Evolutionary conservation across 2,888 invertebrate genomes (phyloP), one percentile per base, ranked within the genome.

Genomic region (Amphimallon solstitiale): DNA sequence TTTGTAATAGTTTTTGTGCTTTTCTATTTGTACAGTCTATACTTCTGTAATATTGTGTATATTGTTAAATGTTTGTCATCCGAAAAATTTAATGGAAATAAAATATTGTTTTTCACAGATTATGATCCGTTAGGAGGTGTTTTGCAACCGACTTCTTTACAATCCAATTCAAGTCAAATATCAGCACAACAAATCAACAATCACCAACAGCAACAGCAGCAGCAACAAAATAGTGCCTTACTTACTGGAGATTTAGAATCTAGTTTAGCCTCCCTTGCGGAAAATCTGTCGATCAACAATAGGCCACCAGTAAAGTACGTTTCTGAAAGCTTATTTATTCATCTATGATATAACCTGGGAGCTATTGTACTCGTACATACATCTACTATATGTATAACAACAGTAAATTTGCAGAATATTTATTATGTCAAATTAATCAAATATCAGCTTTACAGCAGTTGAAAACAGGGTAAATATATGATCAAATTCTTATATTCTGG

Each of bases 181-280:
- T 34, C 62, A 19, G 23, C 48, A 29, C 56, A 62, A 38, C 66
- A 67, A 12, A n/a, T 29, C 14, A 69, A 63, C 76, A 69, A 67
- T 76, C 71, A 67, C 48, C 52, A 64, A 7, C 54, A 71, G 68
- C 62, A 71, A 68, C 59, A 59, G 56, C 40, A 72, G 75, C 72
- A 73, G 51, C 70, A 79, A 43, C 63, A 48, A 19, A 82, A 81
- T 68, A 80, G 85, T 71, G 83, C 85, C 70, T 91, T 97, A 72
- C 86, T 97, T 70, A 94, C 95, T 21, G 95, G 95, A 63, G 97
- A 97, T 83, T 86, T 98, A 81, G 97, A 98, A 81, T 93, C 95
- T 74, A 96, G 95, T 75, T 89, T 97, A 68, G 96, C 96, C 70
- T 93, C 93, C 72, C 86, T 98, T 75, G 97, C 97, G 69, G 94